Conservation (phyloP, 2,797 vertebrate species). For the Phoeniculus purpureus region DNA sequence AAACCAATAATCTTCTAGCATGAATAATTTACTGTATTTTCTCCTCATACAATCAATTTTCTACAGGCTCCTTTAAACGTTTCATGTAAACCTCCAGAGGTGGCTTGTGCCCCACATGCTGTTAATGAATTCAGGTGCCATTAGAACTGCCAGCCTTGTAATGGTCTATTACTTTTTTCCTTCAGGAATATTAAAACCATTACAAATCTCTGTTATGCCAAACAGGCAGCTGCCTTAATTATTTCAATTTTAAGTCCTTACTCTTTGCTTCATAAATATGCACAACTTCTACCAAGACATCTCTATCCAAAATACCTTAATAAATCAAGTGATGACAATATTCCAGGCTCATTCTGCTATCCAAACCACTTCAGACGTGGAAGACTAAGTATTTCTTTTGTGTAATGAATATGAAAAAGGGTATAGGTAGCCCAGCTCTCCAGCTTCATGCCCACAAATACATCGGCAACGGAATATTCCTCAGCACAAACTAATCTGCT, state of each 20-base stretch:
- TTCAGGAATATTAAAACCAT: constrained; percentile 13
- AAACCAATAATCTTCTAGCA: not conserved
- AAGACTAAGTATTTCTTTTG: not conserved
- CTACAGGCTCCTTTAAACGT: not conserved
- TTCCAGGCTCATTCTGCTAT: not conserved
- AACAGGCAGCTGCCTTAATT: constrained; percentile 4
- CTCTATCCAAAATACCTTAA: not conserved
- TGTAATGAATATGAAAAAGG: not conserved
- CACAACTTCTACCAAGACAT: not conserved
- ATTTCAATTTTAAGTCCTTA: not conserved
- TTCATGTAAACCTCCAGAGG: not conserved
- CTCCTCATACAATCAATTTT: not conserved
- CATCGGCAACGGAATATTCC: not conserved
- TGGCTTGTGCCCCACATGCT: not conserved
- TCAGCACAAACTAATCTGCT: not conserved
- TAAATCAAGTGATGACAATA: constrained; percentile 5
- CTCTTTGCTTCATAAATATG: constrained; percentile 16
- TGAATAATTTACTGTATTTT: constrained; percentile 10
- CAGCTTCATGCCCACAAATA: not conserved
- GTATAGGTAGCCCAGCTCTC: not conserved
- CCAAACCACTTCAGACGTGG: not conserved
- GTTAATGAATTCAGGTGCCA: constrained; percentile 25
- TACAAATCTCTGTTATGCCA: not conserved
- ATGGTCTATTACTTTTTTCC: not conserved
- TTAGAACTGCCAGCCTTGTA: not conserved